Base-by-base conservation (phyloP, 64 coral and sea anemone genomes). In the Astreopora myriophthalma region DNA sequence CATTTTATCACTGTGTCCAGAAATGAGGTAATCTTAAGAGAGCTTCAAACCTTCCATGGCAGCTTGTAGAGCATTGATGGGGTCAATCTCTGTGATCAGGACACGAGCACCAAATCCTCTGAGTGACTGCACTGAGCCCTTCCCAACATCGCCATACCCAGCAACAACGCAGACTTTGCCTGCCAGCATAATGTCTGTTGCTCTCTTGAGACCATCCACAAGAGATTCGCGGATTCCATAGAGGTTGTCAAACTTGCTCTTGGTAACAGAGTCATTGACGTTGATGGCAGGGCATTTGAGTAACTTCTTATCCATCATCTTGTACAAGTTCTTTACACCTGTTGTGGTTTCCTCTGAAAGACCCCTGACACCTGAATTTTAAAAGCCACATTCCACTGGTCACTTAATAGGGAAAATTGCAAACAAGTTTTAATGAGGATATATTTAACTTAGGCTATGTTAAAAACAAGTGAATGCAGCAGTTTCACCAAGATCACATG, bases 221-320 rank as follows among this genome's bases (percentile, higher is more conserved):
- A 98, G 90, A 48, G 96, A 98, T 40, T 98, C 96, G 20, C 96
- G 86, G 63, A 94, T 95, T n/a, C 96, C 96, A 93, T 98, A 98
- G 37, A 98, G 81, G 80, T 98, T 98, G 34, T 98, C 96, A 95
- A 98, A 98, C 76, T 98, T 98, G 94, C 87, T 95, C 87, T 98
- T 98, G 8, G 96, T 98, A 13, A 98, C 96, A 62, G 96, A 98
- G 84, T 98, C 96, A 33, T 98, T 98, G 48, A 98, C 94, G 39
- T 98, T 98, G 68, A 98, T 98, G 34, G 93, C 93, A 48, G 96
- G 93, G 9, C 95, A 84, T 29, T 92, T 88, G 9, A 98, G 76
- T 38, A 71, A 40, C 10, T 90, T 94, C 34, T 84, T 67, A 31
- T 93, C 93, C 40, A 89, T 78, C 96, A 98, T 98, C 60, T 98